Conservation (phyloP, 2,797 vertebrate genomes). For the Darevskia nairensis region DNA sequence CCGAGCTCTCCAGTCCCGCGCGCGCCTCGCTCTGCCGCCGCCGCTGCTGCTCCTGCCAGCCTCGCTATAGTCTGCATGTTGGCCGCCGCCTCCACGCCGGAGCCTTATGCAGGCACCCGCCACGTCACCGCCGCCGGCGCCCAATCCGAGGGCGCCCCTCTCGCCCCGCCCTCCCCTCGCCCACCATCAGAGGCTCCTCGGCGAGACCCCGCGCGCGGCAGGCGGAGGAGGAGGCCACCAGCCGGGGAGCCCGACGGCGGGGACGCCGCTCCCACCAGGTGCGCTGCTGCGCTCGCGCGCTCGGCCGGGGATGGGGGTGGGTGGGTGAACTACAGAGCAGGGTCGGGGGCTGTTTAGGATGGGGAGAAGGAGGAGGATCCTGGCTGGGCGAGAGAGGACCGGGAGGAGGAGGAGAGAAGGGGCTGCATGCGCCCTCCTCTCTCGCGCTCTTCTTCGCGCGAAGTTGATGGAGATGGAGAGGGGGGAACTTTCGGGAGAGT, state of each 20-base stretch:
- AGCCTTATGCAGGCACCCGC: slow-evolving; percentile 87
- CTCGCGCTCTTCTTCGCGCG: neutral
- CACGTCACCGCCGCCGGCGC: slow-evolving; percentile 84
- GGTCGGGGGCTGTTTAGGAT: too few relatives aligned
- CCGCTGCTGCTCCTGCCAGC: slow-evolving; percentile 61
- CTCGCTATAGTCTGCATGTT: slow-evolving; percentile 86
- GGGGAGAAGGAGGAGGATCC: too few relatives aligned
- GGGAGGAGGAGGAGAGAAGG: neutral
- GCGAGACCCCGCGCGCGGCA: slow-evolving; percentile 56
- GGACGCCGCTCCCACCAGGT: too few relatives aligned
- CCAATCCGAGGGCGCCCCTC: slow-evolving; percentile 86
- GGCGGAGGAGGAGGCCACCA: too few relatives aligned
- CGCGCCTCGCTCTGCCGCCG: neutral
- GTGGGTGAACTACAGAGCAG: neutral
- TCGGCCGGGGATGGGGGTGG: too few relatives aligned
- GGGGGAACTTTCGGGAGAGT: neutral
- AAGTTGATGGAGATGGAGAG: neutral
- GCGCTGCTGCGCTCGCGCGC: too few relatives aligned
- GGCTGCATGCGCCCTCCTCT: too few relatives aligned
- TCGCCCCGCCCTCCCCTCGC: neutral
- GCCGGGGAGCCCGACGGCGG: too few relatives aligned
- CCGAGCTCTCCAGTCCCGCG: neutral
- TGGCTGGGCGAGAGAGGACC: too few relatives aligned
- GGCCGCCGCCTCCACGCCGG: slow-evolving; percentile 86
- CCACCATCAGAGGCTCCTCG: slow-evolving; percentile 83